phyloP scores from a whole-genome alignment of 2,888 invertebrate species.

The Catonia carolina region DNA sequence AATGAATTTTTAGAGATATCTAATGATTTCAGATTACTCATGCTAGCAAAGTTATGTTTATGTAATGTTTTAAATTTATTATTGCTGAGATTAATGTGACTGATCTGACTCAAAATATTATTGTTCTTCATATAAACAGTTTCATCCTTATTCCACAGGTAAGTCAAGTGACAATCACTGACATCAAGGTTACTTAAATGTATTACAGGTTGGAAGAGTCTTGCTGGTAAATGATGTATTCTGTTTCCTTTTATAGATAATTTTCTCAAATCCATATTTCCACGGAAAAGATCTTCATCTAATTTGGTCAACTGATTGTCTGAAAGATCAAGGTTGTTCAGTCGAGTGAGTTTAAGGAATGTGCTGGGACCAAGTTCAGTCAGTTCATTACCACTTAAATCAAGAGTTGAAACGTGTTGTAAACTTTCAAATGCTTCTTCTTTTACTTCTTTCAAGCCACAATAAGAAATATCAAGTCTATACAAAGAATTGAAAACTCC shows the following conservation, averaged over 20 bases:
- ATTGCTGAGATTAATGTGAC: slow-evolving; percentile 49
- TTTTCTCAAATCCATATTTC: background rate
- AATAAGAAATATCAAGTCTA: background rate
- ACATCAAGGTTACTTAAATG: background rate
- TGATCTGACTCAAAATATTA: slow-evolving; percentile 49
- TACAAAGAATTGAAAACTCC: background rate
- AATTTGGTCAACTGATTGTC: background rate
- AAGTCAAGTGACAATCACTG: background rate
- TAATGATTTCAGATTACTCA: slow-evolving; percentile 40
- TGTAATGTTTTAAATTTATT: slow-evolving; percentile 49
- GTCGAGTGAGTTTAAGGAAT: background rate
- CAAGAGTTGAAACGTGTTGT: background rate
- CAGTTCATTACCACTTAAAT: background rate
- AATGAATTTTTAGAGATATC: slow-evolving; percentile 61
- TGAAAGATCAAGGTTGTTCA: background rate
- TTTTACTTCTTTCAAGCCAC: background rate
- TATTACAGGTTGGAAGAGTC: background rate
- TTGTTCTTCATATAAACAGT: slow-evolving; percentile 41
- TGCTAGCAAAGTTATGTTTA: slow-evolving; percentile 30
- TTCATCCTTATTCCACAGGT: slow-evolving; percentile 2
- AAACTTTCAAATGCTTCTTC: background rate
- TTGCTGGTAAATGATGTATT: slow-evolving; percentile 4
- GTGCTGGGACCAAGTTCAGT: background rate
- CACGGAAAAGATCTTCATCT: background rate
- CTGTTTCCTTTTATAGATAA: background rate